Evolutionary conservation across 2,888 invertebrate genomes (phyloP).

Genomic region (Watsonalla cultraria): DNA sequence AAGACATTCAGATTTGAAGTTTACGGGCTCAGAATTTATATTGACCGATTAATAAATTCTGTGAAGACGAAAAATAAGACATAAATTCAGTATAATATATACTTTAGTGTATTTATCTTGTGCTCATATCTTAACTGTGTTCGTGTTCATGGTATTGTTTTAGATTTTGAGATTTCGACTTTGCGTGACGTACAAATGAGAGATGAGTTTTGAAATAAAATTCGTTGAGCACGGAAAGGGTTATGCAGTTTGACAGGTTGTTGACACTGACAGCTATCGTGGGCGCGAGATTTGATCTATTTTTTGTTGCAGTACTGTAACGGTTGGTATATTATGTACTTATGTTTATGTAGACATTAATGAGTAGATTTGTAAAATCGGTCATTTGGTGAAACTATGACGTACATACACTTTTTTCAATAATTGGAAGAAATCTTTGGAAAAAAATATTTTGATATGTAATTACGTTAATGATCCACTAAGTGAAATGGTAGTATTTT

Average conservation of each 20-base stretch:
- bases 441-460: no score
- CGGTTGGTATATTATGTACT: no score
- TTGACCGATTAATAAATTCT: conserved; percentile 76
- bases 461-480: no score
- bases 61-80: conserved; percentile 68
- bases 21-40: conserved; percentile 69
- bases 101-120: conserved; percentile 57
- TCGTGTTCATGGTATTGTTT: conserved; percentile 50
- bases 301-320: no score
- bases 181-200: conserved; percentile 37
- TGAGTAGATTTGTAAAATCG: no score
- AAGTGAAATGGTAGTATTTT: no score
- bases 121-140: conserved; percentile 51
- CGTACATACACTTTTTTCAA: no score
- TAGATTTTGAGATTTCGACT: conserved; percentile 40
- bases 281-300: not conserved
- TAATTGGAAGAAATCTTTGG: no score
- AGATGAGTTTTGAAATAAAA: conserved; percentile 31
- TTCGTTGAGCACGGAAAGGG: conserved; percentile 27
- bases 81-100: conserved; percentile 74
- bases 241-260: not conserved
- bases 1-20: conserved; percentile 51
- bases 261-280: not conserved
- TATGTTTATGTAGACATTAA: no score
- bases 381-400: no score